Conservation (phyloP, 2,113 vertebrate species). For the Pogona vitticeps region DNA sequence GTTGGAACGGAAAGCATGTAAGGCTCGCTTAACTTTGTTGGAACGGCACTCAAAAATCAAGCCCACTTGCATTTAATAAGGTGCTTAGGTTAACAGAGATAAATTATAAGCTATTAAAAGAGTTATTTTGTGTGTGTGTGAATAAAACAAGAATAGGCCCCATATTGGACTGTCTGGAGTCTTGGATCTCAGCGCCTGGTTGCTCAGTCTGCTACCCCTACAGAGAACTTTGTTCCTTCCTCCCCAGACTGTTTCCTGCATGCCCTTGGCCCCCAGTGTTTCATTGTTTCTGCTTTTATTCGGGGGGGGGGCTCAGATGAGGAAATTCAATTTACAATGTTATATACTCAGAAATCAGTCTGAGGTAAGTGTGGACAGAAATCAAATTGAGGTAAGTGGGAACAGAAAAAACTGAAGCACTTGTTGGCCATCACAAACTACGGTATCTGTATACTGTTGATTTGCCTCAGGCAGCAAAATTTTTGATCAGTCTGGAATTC, state of each 20-base stretch:
- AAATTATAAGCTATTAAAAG: not conserved
- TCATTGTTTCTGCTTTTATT: not conserved
- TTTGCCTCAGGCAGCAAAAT: no score
- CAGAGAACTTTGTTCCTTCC: not conserved
- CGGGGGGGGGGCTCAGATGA: no score
- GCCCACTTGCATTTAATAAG: not conserved
- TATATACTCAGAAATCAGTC: no score
- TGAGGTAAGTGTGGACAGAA: no score
- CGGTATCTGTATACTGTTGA: no score
- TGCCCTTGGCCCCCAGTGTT: not conserved
- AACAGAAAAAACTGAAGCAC: no score
- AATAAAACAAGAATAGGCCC: rapidly evolving
- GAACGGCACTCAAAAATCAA: not conserved
- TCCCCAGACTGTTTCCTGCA: no score
- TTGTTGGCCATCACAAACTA: not conserved
- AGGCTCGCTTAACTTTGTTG: rapidly evolving
- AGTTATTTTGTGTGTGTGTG: not conserved
- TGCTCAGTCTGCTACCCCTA: not conserved
- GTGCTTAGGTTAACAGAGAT: not conserved
- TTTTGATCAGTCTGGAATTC: no score
- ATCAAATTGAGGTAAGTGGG: no score
- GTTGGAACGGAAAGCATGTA: not conserved
- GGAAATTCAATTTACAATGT: no score
- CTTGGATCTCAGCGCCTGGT: not conserved
- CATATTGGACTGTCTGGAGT: not conserved